Conservation (phyloP, 1,140 invertebrate species). For the Drosophila takahashii region DNA sequence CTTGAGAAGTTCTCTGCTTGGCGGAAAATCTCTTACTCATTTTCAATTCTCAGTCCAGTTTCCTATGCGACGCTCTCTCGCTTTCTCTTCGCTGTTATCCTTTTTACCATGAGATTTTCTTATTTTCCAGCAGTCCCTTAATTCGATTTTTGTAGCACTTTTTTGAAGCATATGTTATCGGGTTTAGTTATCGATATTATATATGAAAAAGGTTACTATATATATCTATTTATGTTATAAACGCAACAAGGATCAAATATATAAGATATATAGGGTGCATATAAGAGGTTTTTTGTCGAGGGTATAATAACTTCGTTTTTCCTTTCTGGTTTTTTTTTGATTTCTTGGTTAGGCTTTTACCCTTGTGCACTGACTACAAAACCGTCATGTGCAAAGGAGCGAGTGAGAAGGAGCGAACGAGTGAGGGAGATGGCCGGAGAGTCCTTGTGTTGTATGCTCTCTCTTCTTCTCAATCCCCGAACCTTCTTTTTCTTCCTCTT, state of each 20-base stretch:
- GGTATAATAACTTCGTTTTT: background rate
- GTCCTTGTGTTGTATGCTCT: slow-evolving; percentile 20
- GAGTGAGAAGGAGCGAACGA: slow-evolving; percentile 9
- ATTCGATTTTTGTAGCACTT: background rate
- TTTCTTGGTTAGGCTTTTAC: slow-evolving; percentile 26
- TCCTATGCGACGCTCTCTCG: slow-evolving; percentile 3
- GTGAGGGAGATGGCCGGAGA: slow-evolving; percentile 5
- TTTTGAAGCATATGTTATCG: too few relatives aligned
- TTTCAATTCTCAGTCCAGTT: slow-evolving; percentile 20
- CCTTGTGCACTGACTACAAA: slow-evolving; percentile 46
- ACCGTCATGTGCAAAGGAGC: slow-evolving; percentile 30
- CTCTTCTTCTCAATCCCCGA: slow-evolving; percentile 6
- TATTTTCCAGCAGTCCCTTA: background rate
- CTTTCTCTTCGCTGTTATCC: slow-evolving; percentile 30
- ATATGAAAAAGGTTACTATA: too few relatives aligned
- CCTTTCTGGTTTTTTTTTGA: slow-evolving; percentile 17
- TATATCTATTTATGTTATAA: too few relatives aligned
- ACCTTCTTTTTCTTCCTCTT: slow-evolving; percentile 22
- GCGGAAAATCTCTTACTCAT: slow-evolving; percentile 31
- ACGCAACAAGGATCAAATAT: too few relatives aligned
- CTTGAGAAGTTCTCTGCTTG: slow-evolving; percentile 8
- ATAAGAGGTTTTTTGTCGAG: background rate
- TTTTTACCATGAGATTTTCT: slow-evolving; percentile 55
- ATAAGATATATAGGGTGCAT: too few relatives aligned
- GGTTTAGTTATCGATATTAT: too few relatives aligned